phyloP scores from a whole-genome alignment of 2,797 vertebrate genomes.

The Antennarius maculatus region DNA sequence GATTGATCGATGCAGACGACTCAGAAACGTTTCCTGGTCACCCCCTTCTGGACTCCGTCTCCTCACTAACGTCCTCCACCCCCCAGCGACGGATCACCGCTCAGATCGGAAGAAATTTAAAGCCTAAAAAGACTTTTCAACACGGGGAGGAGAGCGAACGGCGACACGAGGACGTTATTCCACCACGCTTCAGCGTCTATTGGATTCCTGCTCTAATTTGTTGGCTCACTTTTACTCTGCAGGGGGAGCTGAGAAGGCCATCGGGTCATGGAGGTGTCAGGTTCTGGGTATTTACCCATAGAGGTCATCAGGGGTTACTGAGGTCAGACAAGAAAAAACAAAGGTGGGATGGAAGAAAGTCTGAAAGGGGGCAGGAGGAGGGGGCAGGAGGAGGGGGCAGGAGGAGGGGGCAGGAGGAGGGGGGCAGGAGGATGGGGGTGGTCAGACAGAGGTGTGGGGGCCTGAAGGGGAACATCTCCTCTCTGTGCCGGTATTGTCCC shows the following conservation, averaged over 20 bases:
- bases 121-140: constrained; percentile 44
- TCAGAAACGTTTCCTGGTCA: neutral
- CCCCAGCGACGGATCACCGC: constrained; percentile 43
- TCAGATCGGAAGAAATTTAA: constrained; percentile 49
- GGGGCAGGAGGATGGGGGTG: constrained; percentile 51
- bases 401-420: constrained; percentile 32
- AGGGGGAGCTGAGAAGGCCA: constrained; percentile 49
- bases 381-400: constrained; percentile 56
- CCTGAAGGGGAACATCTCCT: constrained; percentile 69
- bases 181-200: constrained; percentile 11
- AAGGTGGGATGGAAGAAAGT: neutral
- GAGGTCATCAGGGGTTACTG: constrained; percentile 36
- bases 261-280: constrained; percentile 33
- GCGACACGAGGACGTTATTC: constrained; percentile 27
- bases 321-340: neutral
- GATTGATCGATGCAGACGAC: constrained; percentile 14
- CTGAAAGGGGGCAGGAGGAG: constrained; percentile 31
- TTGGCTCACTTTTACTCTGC: constrained; percentile 9
- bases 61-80: constrained; percentile 37
- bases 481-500: constrained; percentile 72
- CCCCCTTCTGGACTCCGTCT: neutral
- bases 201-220: constrained; percentile 39
- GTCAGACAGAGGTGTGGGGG: constrained; percentile 9
- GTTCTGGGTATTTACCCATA: constrained; percentile 38
- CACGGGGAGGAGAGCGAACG: constrained; percentile 15